These are phyloP conservation scores for Drosophila emarginata DNA, from an alignment of 2,888 invertebrate genomes.

Conservation along the genomic window DNA sequence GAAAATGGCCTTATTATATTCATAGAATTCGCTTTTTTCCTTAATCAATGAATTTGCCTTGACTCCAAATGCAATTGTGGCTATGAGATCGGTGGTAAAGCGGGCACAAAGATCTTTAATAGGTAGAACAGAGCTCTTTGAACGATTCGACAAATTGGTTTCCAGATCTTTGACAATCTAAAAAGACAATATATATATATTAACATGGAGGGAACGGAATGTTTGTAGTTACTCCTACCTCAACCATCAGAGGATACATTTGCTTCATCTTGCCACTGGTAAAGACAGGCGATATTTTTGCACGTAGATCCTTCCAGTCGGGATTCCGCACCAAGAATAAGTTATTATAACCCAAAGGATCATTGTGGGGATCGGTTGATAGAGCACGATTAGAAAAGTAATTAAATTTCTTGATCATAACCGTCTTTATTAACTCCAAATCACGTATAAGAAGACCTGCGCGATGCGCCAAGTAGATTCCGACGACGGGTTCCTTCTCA, in stretches of 20 bases:
- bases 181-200: not conserved
- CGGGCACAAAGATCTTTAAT: conserved; percentile 54
- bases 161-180: conserved; percentile 65
- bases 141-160: conserved; percentile 5
- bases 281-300: conserved; percentile 82
- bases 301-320: conserved; percentile 81
- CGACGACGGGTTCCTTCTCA: conserved; percentile 65
- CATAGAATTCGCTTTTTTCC: conserved; percentile 79
- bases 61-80: conserved; percentile 82
- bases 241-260: conserved; percentile 77
- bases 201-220: not conserved
- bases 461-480: conserved; percentile 81
- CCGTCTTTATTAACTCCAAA: conserved; percentile 81
- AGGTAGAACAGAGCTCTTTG: not conserved
- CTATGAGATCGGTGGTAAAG: conserved; percentile 81
- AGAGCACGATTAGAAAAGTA: conserved; percentile 79
- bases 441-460: conserved; percentile 81
- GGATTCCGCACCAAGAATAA: conserved; percentile 82
- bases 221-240: conserved; percentile 48
- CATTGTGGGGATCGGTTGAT: conserved; percentile 68
- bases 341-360: conserved; percentile 81
- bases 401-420: conserved; percentile 83
- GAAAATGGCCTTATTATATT: conserved; percentile 61
- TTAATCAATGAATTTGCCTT: conserved; percentile 78
- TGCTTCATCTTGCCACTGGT: conserved; percentile 80